These are phyloP conservation scores for Camponotus vicinus DNA, from an alignment of 1,140 invertebrate species.

Conservation along the genomic window DNA sequence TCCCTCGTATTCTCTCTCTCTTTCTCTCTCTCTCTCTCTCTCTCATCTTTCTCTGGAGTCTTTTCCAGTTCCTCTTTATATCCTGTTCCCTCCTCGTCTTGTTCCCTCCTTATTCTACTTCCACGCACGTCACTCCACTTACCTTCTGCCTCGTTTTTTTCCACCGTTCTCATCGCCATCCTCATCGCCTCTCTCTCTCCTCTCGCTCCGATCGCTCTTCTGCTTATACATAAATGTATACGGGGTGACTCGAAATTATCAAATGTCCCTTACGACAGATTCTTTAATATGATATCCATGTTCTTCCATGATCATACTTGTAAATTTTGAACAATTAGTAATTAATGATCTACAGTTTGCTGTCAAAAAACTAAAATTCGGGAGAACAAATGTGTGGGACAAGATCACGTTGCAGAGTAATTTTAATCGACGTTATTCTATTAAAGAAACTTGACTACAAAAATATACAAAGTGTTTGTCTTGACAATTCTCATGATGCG, in stretches of 20 bases:
- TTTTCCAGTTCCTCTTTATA: constrained; percentile 54
- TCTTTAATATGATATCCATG: neutral
- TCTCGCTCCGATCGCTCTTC: constrained; percentile 43
- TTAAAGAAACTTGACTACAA: neutral
- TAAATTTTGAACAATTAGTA: neutral
- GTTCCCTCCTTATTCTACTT: constrained; percentile 73
- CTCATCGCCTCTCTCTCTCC: constrained; percentile 15
- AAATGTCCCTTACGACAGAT: neutral
- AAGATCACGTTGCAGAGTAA: neutral
- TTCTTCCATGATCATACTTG: neutral
- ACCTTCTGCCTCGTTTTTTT: constrained; percentile 70
- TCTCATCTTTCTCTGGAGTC: constrained; percentile 48
- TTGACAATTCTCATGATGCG: neutral
- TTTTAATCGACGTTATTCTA: neutral
- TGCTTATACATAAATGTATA: constrained; percentile 47
- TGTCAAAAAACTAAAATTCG: neutral
- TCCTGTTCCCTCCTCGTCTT: constrained; percentile 60
- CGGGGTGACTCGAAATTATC: constrained; percentile 36
- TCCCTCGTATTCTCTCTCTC: constrained; percentile 33
- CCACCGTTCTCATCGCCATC: constrained; percentile 66
- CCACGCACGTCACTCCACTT: constrained; percentile 72
- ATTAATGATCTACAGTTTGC: neutral
- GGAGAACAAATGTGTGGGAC: neutral
- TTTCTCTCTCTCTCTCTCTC: neutral
- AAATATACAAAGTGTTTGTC: neutral